Percentiles rank a stretch among this genome's conserved stretches.
phyloP scores from a whole-genome alignment of 1,140 invertebrate genomes.

The Plodia interpunctella region DNA sequence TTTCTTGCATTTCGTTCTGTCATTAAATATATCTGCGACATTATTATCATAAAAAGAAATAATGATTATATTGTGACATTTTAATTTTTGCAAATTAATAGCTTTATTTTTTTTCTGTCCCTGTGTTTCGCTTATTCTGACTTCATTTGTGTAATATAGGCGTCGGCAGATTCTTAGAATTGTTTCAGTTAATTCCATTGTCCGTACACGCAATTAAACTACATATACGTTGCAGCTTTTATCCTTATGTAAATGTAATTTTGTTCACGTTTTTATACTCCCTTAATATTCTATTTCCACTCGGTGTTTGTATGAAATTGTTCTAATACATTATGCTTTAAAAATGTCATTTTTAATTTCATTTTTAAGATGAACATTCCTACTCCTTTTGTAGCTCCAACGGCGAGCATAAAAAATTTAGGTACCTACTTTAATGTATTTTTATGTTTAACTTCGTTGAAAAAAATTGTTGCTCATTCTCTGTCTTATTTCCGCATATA shows the following conservation, averaged over 20 bases:
- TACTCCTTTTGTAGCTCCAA: too few species aligned
- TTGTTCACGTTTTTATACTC: not conserved
- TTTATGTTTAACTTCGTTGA: too few species aligned
- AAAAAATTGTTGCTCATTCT: too few species aligned
- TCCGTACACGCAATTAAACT: slow-evolving; percentile 26
- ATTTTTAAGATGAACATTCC: too few species aligned
- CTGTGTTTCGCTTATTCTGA: not conserved
- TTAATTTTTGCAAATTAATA: too few species aligned
- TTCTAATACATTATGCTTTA: not conserved
- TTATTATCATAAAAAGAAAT: too few species aligned
- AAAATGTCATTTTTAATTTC: slow-evolving; percentile 5
- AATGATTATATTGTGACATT: too few species aligned
- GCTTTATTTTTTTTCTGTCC: not conserved
- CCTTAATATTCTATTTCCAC: not conserved
- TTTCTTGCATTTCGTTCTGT: too few species aligned
- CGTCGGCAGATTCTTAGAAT: slow-evolving; percentile 21
- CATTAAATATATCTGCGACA: too few species aligned
- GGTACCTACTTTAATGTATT: too few species aligned
- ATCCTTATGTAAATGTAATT: slow-evolving; percentile 18
- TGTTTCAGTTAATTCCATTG: slow-evolving; percentile 30
- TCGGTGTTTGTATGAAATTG: not conserved
- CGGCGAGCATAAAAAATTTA: too few species aligned
- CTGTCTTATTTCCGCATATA: too few species aligned
- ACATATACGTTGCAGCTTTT: slow-evolving; percentile 19
- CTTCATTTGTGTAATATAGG: not conserved